phyloP scores from a whole-genome alignment of 2,888 invertebrate species.

The Nowickia ferox region DNA sequence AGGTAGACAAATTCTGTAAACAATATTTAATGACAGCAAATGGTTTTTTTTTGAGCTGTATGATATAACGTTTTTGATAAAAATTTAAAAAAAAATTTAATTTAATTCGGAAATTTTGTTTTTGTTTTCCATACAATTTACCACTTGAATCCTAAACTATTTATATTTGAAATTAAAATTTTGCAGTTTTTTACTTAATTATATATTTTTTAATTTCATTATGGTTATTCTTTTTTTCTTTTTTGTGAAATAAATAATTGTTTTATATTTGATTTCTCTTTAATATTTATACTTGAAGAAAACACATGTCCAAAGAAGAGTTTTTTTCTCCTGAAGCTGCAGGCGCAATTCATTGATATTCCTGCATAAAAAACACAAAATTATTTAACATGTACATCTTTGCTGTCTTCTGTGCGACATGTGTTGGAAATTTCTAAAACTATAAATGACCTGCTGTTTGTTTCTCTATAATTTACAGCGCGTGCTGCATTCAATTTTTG shows the following conservation, averaged over 20 bases:
- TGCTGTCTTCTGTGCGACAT: constrained; percentile 26
- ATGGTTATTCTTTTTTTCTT: neutral
- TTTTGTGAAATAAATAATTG: neutral
- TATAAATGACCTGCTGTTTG: constrained; percentile 45
- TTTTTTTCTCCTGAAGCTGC: constrained; percentile 27
- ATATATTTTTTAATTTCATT: too few species aligned
- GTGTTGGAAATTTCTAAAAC: constrained; percentile 50
- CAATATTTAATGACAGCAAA: too few species aligned
- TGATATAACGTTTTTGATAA: too few species aligned
- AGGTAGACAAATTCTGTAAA: too few species aligned
- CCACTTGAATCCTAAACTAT: too few species aligned
- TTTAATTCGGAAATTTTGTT: too few species aligned
- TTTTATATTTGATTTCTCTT: neutral
- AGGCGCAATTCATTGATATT: neutral
- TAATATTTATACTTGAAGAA: neutral
- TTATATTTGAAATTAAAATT: too few species aligned
- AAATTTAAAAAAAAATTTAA: too few species aligned
- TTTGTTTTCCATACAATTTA: too few species aligned
- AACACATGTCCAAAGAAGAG: constrained; percentile 26
- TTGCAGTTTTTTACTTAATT: too few species aligned
- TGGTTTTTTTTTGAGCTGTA: too few species aligned
- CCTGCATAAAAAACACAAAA: neutral
- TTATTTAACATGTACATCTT: neutral
- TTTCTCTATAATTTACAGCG: constrained; percentile 32
- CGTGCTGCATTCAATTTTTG: constrained; percentile 50